Conservation (phyloP, 2,888 invertebrate species). For the Drosophila ezoana region DNA sequence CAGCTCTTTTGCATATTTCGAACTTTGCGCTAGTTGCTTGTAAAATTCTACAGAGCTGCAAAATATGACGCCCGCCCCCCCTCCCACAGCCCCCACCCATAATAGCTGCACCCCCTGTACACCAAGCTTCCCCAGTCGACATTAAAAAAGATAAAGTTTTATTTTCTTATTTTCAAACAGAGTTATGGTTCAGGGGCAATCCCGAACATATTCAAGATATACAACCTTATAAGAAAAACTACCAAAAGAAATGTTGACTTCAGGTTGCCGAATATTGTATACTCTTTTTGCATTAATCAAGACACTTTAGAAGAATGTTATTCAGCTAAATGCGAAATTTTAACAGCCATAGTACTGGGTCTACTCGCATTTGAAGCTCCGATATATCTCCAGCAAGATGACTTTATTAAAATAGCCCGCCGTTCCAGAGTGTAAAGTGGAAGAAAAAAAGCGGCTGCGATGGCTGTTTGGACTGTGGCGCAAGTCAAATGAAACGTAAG, state of each 20-base stretch:
- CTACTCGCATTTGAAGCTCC: too few relatives aligned
- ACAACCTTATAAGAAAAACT: conserved; percentile 22
- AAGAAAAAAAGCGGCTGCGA: too few relatives aligned
- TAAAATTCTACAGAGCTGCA: conserved; percentile 43
- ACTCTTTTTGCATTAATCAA: neutral
- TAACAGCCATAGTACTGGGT: too few relatives aligned
- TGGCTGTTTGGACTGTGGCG: conserved; percentile 9
- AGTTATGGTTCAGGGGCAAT: conserved; percentile 2
- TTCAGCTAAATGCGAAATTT: too few relatives aligned
- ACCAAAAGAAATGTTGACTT: neutral
- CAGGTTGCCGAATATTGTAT: conserved; percentile 1
- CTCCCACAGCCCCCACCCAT: neutral
- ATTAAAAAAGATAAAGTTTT: conserved; percentile 73
- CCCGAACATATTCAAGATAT: conserved; percentile 30
- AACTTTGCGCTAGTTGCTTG: conserved; percentile 56
- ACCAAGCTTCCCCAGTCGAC: conserved; percentile 31
- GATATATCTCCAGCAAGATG: too few relatives aligned
- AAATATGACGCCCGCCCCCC: conserved; percentile 41
- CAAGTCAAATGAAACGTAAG: conserved; percentile 6
- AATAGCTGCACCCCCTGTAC: neutral
- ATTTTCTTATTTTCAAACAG: conserved; percentile 57
- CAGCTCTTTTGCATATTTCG: conserved; percentile 64
- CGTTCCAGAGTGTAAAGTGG: too few relatives aligned
- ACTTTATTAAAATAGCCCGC: too few relatives aligned
- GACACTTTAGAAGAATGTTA: too few relatives aligned